Evolutionary conservation across 2,888 invertebrate genomes (phyloP), one percentile per base, ranked within the genome.

Genomic region (Cosmorhoe ocellata): DNA sequence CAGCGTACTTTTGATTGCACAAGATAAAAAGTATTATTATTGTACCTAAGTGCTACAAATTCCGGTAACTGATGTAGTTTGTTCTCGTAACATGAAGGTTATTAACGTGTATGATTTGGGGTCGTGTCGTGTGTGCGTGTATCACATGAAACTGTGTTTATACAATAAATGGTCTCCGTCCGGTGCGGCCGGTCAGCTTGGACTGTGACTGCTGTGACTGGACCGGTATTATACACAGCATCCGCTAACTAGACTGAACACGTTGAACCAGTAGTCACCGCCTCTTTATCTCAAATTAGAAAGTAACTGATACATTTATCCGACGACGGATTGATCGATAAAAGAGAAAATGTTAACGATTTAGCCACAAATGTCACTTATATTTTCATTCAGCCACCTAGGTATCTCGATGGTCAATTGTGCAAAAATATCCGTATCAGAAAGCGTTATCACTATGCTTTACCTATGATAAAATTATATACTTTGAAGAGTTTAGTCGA

Each of bases 251-350:
- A 46, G 47, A 42, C 47, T 38, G 26, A 40, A 40, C 49, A 48
- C 14, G 65, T 61, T 51, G 55, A 75, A 70, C 76, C 58, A 63
- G 74, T 74, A 64, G 74, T 75, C 73, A 66, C 47, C 56, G 49
- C 65, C 52, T n/a, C 61, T 69, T 78, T 74, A 74, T 73, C 74
- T 74, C 69, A 69, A 43, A 77, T 79, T 80, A 81, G 81, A 81
- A 80, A 82, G 79, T 74, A 68, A 60, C 68, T 67, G 64, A 72
- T 73, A 73, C 69, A 41, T 51, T 66, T 66, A 72, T 74, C 69
- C 69, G 71, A 70, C 64, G 70, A 73, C 71, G 63, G 63, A 64
- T 71, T 74, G 78, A 80, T 79, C 65, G 73, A 79, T 72, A 63
- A 64, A 60, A 52, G 54, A 60, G 64, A 67, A 67, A 70, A 58